Evolutionary conservation across 1,140 invertebrate species (phyloP).

Genomic region (Aphis craccivora): DNA sequence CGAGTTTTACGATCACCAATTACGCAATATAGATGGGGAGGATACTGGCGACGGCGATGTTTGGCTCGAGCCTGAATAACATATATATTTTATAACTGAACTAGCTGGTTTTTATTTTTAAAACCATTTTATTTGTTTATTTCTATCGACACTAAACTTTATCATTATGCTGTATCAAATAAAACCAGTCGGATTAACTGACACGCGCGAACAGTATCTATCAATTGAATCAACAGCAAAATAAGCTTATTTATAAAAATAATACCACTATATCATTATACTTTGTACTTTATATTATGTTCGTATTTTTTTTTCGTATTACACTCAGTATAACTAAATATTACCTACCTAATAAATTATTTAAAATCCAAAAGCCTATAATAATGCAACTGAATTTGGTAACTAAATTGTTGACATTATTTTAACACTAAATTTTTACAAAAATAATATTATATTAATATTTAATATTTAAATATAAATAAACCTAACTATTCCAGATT

Average conservation of each 20-base stretch:
- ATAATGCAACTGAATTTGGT: neutral
- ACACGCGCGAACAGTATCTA: neutral
- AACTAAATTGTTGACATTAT: neutral
- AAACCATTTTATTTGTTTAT: slow-evolving; percentile 9
- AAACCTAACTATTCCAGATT: neutral
- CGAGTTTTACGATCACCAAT: slow-evolving; percentile 38
- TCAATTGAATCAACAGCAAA: neutral
- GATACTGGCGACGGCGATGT: neutral
- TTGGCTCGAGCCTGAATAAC: neutral
- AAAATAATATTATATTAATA: neutral
- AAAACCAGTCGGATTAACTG: neutral
- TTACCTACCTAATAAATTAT: neutral
- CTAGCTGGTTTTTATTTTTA: neutral
- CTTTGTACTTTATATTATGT: neutral
- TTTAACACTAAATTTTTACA: neutral
- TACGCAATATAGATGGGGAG: neutral
- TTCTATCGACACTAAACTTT: neutral
- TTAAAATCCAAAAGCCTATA: neutral
- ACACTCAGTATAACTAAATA: neutral
- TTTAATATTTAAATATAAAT: neutral
- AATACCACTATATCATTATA: neutral
- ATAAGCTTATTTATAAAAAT: neutral
- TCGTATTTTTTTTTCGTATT: neutral
- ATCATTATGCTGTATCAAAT: neutral
- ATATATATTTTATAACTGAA: neutral